Conservation (phyloP, 2,797 vertebrate species). For the Mormyrus hasselquistii region DNA sequence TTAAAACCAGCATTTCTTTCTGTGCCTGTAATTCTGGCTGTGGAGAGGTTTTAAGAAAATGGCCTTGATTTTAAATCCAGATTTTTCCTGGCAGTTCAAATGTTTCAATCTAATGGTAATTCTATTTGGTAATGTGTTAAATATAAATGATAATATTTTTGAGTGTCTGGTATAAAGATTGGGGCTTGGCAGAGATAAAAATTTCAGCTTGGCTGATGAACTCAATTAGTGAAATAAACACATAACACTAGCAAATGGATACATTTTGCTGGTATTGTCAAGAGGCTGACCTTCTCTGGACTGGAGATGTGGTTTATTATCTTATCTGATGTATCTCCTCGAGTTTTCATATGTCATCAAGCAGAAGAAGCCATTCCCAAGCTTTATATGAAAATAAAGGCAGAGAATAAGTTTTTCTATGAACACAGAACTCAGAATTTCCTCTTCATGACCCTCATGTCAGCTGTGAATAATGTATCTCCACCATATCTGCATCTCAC, state of each 20-base stretch:
- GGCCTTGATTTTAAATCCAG: conserved; percentile 54
- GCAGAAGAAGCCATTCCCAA: no score
- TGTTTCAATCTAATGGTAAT: conserved; percentile 34
- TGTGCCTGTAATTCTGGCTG: conserved; percentile 49
- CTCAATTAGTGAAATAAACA: background rate
- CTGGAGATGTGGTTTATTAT: background rate
- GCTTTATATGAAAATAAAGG: background rate
- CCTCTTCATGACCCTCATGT: background rate
- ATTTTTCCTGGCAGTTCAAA: conserved; percentile 51
- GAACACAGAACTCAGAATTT: background rate
- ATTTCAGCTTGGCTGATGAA: background rate
- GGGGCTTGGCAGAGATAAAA: background rate
- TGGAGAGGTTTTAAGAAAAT: conserved; percentile 46
- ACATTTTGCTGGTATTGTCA: background rate
- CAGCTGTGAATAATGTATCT: background rate
- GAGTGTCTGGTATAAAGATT: background rate
- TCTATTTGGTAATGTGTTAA: conserved; percentile 12
- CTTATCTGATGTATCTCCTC: background rate
- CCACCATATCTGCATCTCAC: background rate
- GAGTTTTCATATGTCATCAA: background rate
- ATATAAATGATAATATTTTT: background rate
- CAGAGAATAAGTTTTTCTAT: background rate
- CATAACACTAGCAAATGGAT: background rate
- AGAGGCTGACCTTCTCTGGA: background rate
- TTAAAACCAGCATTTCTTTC: conserved; percentile 51